Conservation (phyloP, 2,113 vertebrate genomes). For the Sylvia atricapilla region DNA sequence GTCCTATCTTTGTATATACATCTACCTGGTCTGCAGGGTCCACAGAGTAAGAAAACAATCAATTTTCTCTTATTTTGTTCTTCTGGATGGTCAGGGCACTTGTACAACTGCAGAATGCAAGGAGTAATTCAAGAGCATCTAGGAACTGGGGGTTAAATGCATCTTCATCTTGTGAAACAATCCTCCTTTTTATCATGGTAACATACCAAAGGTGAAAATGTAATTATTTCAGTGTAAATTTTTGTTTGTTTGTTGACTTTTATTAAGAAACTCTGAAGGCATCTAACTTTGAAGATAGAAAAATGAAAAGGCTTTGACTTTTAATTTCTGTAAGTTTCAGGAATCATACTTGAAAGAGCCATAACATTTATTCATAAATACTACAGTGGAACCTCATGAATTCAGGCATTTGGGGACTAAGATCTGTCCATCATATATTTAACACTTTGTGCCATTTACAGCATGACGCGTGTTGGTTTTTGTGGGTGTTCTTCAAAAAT, state of each 20-base stretch:
- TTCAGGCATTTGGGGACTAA: background rate
- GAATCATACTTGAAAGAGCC: background rate
- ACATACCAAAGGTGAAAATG: background rate
- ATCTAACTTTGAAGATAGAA: background rate
- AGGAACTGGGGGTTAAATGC: background rate
- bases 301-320: background rate
- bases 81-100: background rate
- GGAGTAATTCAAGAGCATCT: background rate
- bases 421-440: background rate
- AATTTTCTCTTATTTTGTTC: background rate
- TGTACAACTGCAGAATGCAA: background rate
- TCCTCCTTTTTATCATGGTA: background rate
- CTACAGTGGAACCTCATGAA: background rate
- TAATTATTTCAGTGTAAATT: background rate
- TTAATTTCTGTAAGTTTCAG: background rate
- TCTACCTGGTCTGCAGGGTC: background rate
- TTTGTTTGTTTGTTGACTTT: background rate
- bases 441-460: background rate
- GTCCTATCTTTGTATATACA: background rate
- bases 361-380: background rate
- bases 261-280: background rate
- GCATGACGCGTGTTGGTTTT: background rate
- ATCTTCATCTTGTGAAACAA: background rate
- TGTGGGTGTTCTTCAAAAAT: background rate
- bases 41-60: background rate